These are phyloP conservation scores for Cynopterus sphinx DNA, from an alignment of 2,797 vertebrate genomes.

Conservation along the genomic window DNA sequence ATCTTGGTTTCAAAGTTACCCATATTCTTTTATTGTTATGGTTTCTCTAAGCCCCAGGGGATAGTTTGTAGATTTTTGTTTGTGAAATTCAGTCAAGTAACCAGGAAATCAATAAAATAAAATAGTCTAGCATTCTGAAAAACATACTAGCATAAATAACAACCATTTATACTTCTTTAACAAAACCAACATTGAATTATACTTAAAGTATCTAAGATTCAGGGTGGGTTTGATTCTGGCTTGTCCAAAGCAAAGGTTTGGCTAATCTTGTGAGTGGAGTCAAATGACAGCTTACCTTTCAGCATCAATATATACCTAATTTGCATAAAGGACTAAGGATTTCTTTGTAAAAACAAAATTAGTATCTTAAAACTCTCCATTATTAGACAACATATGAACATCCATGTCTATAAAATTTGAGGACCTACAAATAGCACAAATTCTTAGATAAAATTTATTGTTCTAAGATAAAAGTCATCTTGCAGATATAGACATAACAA, in stretches of 20 bases:
- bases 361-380: not conserved
- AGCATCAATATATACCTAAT: not conserved
- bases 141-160: not conserved
- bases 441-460: not conserved
- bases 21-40: not conserved
- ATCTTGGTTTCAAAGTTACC: not conserved
- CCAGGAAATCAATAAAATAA: not conserved
- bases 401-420: not conserved
- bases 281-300: not conserved
- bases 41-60: not conserved
- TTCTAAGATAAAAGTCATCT: not conserved
- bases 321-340: not conserved
- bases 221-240: not conserved
- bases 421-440: not conserved
- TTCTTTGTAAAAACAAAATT: not conserved
- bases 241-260: not conserved
- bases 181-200: not conserved
- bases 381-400: not conserved
- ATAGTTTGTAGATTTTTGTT: not conserved
- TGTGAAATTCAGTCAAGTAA: not conserved
- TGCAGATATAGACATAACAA: not conserved
- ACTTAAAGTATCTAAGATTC: not conserved
- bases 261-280: not conserved
- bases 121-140: not conserved
- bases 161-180: not conserved